Conservation (phyloP, 2,113 vertebrate species). For the Procavia capensis region DNA sequence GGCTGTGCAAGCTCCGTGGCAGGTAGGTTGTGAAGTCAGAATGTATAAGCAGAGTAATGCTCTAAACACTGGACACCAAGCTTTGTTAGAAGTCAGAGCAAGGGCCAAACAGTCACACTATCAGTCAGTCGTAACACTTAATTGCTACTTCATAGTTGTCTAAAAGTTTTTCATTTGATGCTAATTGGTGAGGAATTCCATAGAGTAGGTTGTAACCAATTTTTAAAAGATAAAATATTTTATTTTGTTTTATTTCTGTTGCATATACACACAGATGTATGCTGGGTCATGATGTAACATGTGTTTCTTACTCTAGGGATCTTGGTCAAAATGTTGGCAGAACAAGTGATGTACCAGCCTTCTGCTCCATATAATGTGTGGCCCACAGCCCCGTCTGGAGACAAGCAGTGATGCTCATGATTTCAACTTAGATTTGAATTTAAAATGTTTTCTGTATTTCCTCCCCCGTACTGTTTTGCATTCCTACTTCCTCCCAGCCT, state of each 20-base stretch:
- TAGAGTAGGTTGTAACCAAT: background rate
- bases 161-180: background rate
- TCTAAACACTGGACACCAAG: background rate
- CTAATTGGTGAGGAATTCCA: background rate
- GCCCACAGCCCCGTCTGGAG: background rate
- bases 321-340: background rate
- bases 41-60: background rate
- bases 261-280: background rate
- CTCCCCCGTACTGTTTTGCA: background rate
- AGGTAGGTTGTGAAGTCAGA: background rate
- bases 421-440: background rate
- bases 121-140: background rate
- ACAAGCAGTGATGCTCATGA: background rate
- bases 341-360: background rate
- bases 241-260: background rate
- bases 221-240: background rate
- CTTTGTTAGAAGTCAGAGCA: background rate
- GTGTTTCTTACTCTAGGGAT: background rate
- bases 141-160: background rate
- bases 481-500: background rate
- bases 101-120: background rate
- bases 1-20: background rate
- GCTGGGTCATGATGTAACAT: background rate
- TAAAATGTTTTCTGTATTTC: slow-evolving; percentile 3
- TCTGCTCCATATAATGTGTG: background rate